Conservation (phyloP, 2,797 vertebrate species). For the Pseudomugil gertrudae region DNA sequence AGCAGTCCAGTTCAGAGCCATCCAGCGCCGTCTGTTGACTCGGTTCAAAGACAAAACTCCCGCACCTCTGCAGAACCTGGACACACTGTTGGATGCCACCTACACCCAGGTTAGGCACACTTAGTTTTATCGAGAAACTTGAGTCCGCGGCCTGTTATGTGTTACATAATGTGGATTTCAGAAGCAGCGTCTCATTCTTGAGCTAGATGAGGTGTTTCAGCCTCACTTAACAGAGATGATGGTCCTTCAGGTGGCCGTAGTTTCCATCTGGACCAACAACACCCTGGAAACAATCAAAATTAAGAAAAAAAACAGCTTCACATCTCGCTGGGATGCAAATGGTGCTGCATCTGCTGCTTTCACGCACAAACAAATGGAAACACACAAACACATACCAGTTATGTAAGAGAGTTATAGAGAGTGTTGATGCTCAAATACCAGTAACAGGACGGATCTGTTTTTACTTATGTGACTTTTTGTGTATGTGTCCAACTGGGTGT, state of each 20-base stretch:
- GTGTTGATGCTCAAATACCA: slow-evolving; percentile 17
- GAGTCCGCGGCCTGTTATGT: background rate
- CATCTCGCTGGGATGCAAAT: background rate
- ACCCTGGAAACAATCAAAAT: background rate
- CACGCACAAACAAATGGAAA: slow-evolving; percentile 4
- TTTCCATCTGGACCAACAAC: background rate
- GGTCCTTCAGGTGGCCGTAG: background rate
- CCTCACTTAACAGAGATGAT: background rate
- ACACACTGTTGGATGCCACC: slow-evolving; percentile 93
- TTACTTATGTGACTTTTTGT: slow-evolving; percentile 14
- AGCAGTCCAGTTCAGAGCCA: slow-evolving; percentile 94
- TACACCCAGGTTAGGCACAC: slow-evolving; percentile 88
- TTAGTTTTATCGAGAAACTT: background rate
- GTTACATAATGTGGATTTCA: background rate
- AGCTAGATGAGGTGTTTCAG: background rate
- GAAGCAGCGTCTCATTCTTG: background rate
- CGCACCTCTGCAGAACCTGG: slow-evolving; percentile 93
- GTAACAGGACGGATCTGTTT: slow-evolving; percentile 25
- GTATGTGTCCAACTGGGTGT: slow-evolving; percentile 45
- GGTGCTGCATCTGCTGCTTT: background rate
- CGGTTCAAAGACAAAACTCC: slow-evolving; percentile 98
- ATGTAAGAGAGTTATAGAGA: background rate
- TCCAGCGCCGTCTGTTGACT: slow-evolving; percentile 91
- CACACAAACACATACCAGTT: slow-evolving; percentile 8
- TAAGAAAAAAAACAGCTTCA: background rate